A percentile compares a stretch with the other conserved stretches of the same genome.
Conservation (phyloP, 2,797 vertebrate species). For the Ctenosaura bakeri region DNA sequence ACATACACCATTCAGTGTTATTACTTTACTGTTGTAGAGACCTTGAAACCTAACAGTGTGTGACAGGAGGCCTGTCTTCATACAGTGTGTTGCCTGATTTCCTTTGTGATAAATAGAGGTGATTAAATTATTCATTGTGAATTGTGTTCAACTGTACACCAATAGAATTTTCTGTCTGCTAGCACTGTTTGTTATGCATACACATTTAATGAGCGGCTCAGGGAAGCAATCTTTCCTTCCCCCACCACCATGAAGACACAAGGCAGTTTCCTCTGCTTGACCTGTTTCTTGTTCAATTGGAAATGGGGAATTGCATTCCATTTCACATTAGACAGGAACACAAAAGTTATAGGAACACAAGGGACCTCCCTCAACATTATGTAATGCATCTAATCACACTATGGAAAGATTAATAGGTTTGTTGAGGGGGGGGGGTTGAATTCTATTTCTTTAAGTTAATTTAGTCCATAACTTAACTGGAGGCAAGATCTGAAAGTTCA, state of each 20-base stretch:
- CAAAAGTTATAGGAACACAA: not conserved
- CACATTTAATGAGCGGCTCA: constrained; percentile 42
- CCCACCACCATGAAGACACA: not conserved
- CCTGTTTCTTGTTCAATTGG: constrained; percentile 34
- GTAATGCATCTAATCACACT: not conserved
- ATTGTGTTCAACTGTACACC: constrained; percentile 37
- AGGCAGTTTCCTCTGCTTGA: constrained; percentile 33
- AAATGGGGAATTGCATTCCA: constrained; percentile 20
- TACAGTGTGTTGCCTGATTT: constrained; percentile 32
- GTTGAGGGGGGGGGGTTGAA: not conserved
- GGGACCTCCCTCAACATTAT: not conserved
- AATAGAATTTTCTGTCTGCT: constrained; percentile 37
- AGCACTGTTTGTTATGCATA: constrained; percentile 45
- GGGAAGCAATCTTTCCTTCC: constrained; percentile 12
- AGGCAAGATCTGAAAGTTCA: not conserved
- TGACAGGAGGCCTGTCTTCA: constrained; percentile 25
- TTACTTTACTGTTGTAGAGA: constrained; percentile 29
- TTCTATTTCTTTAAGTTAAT: not conserved
- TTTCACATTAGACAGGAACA: constrained; percentile 16
- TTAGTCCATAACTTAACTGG: not conserved
- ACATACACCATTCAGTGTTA: not conserved
- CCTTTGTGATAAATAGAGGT: constrained; percentile 40
- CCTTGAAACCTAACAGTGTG: constrained; percentile 21
- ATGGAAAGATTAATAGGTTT: not conserved
- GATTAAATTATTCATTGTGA: constrained; percentile 54